Evolutionary conservation across 2,113 vertebrate species (phyloP), one percentile per base, ranked within the genome.

Genomic region (Hemiscyllium ocellatum): DNA sequence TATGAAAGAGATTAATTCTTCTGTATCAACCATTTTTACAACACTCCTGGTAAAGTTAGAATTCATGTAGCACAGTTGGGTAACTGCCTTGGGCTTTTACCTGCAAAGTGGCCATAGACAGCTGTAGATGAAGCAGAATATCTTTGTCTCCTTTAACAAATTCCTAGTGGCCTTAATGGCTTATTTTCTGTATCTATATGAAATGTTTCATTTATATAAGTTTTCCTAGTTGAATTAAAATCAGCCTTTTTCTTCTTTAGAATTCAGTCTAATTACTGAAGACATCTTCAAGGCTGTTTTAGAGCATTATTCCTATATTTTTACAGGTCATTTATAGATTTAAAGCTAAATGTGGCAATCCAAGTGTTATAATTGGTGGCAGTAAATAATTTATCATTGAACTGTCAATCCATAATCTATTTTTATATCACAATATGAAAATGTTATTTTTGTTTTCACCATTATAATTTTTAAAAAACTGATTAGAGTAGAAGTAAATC

Each of bases 311-410:
- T 83, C 33, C 15, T 83, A 6, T 5, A 42, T 76, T 33, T 70
- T 72, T 26, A 13, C 37, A 2, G 66, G n/a, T 93, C 61, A 93
- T 93, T 93, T 93, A 93, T 24, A 37, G 61, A 66, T 93, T 93
- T 8, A n/a, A 4, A 93, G 33, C 10, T 68, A n/a, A 37, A 66
- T 68, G 17, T 93, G 61, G 33, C 37, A 66, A 95, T 95, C 37
- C 4, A 50, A 52, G 72, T 52, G 47, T 70, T 76, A 72, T 72
- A 33, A 47, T 26, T 95, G 69, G 20, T 76, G 69, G 22, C 68
- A 95, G 68, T 95, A 76, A 95, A 72, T 76, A 72, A 52, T 15
- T 50, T 50, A 50, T 50, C 94, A 95, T 50, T 47, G 66, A 94
- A 26, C 22, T 70, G 37, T 94, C 26, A 72, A 72, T 72, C 26